Base-by-base conservation (phyloP, 2,113 vertebrate genomes). In the rabbit (Oryctolagus cuniculus) region DNA sequence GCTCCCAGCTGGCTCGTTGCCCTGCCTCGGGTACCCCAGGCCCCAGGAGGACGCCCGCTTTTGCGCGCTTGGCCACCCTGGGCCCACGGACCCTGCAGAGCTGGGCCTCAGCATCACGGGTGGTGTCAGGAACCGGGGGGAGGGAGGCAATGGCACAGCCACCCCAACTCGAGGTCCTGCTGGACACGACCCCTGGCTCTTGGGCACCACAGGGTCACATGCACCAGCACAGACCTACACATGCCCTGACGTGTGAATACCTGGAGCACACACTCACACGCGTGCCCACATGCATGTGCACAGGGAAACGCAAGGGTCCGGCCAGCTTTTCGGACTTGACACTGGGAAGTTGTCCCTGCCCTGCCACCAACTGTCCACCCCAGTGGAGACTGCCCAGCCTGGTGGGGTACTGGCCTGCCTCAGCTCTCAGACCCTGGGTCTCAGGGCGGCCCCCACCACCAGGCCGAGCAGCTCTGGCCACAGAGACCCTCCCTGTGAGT, bases 211-310 rank as follows among this genome's bases (percentile, higher is more conserved):
- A 16, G 74, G n/a, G 10, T 74, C 80, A 31, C 78, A 61, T 2
- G 25, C 27, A 78, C 11, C 80, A 61, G 55, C 36, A 83, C 27
- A 10, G 0, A 0, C 31, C 49, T 88, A 34, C 67, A 51, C 6
- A 15, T 12, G 10, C 51, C 38, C 51, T 38, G 34, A 51, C 61
- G 5, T 0, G 6, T n/a, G 49, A 22, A 58, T 22, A 1, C 38
- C 31, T 3, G 44, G 36, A 44, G 19, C 16, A 2, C 22, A n/a
- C 10, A 1, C 11, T 3, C 17, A n/a, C 19, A 13, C 24, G 1
- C 0, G 1, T 51, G 34, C 74, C 25, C 29, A 12, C 44, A 11
- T 31, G 7, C 1, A 10, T 34, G 7, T 1, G 10, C 34, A 29
- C 31, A 61, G 90, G 75, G 0, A 24, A 64, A 36, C 90, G 22